Conservation (phyloP, 2,797 vertebrate species). For the Denticeps clupeoides region DNA sequence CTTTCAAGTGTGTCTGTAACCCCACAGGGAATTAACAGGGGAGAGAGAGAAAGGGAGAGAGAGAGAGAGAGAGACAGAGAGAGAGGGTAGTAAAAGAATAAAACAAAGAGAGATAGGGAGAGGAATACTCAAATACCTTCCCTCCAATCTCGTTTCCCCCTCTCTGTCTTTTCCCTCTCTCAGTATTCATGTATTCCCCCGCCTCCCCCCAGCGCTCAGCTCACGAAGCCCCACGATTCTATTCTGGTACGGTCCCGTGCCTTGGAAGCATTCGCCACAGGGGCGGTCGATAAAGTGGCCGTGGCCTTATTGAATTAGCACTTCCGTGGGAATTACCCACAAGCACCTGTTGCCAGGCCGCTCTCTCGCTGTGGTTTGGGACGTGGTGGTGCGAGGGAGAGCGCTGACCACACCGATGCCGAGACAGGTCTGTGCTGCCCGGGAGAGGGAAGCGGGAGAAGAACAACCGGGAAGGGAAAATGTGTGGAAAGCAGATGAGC, state of each 20-base stretch:
- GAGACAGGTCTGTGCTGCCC: no score
- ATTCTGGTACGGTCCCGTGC: conserved; percentile 21
- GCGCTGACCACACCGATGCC: no score
- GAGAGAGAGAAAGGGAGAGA: conserved; percentile 46
- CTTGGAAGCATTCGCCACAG: conserved; percentile 31
- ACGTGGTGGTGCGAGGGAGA: no score
- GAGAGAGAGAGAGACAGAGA: conserved; percentile 49
- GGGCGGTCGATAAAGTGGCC: conserved; percentile 35
- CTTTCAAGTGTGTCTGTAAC: conserved; percentile 63
- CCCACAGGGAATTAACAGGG: conserved; percentile 63
- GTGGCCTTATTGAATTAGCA: conserved; percentile 37
- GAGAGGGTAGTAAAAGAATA: no score
- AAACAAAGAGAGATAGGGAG: conserved; percentile 47
- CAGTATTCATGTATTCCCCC: not conserved
- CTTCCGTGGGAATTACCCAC: conserved; percentile 29
- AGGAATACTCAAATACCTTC: conserved; percentile 53
- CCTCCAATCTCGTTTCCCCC: conserved; percentile 19
- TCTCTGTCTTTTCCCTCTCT: not conserved
- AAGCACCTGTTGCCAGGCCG: conserved; percentile 24
- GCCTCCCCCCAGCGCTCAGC: not conserved
- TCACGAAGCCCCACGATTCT: conserved; percentile 14
- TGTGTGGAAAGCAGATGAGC: not conserved
- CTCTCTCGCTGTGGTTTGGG: not conserved
- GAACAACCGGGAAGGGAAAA: not conserved
- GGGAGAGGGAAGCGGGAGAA: not conserved